Evolutionary conservation across 2,797 vertebrate species (phyloP).

Genomic region (Tachyglossus aculeatus): DNA sequence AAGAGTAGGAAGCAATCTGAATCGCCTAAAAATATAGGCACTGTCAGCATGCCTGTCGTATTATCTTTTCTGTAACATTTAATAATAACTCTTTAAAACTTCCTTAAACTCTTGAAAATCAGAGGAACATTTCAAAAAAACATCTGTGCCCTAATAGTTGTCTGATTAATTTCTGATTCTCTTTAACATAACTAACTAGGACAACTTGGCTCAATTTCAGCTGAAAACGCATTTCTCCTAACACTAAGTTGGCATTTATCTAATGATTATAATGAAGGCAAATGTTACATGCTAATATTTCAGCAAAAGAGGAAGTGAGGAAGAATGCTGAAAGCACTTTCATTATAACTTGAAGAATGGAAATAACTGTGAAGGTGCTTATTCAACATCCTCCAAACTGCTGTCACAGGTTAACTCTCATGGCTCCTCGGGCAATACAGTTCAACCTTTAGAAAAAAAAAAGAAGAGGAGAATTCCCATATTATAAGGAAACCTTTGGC

Average conservation of each 20-base stretch:
- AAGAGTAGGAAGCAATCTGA: not conserved
- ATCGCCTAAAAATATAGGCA: not conserved
- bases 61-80: not conserved
- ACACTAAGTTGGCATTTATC: conserved; percentile 39
- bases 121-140: conserved; percentile 40
- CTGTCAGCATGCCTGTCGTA: not conserved
- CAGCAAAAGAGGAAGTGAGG: conserved; percentile 17
- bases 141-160: conserved; percentile 44
- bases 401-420: too few species aligned
- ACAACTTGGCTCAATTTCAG: conserved; percentile 45
- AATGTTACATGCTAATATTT: conserved; percentile 41
- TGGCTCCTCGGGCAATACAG: too few species aligned
- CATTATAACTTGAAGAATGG: conserved; percentile 11
- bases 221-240: conserved; percentile 42
- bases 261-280: conserved; percentile 45
- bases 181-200: conserved; percentile 52
- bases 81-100: conserved; percentile 45
- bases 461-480: not conserved
- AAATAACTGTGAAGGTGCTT: too few species aligned
- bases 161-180: conserved; percentile 54
- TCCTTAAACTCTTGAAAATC: conserved; percentile 26
- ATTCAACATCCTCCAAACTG: too few species aligned
- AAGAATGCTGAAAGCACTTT: conserved; percentile 25
- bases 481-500: not conserved
- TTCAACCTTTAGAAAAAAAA: not conserved